Conservation (phyloP, 1,140 invertebrate genomes). For the Venustaconcha ellipsiformis region DNA sequence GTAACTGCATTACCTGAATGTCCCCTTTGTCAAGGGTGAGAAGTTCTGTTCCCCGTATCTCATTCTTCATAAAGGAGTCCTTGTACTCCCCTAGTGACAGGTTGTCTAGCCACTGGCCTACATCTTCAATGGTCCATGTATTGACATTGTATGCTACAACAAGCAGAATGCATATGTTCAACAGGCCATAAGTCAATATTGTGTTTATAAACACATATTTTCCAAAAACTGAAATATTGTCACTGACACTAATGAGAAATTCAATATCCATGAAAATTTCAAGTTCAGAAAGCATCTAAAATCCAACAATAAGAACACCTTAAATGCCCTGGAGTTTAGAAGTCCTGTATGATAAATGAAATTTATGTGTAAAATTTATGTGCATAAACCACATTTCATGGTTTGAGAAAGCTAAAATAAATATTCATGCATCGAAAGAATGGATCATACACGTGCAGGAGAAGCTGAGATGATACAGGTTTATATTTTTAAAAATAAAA, state of each 20-base stretch:
- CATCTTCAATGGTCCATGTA: conserved; percentile 74
- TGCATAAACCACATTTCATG: no score
- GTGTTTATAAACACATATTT: no score
- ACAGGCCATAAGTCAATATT: neutral
- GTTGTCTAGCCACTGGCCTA: conserved; percentile 85
- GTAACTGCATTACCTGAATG: conserved; percentile 63
- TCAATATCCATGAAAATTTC: neutral
- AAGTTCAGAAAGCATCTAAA: neutral
- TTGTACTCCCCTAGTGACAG: conserved; percentile 88
- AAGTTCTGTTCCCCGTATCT: conserved; percentile 91
- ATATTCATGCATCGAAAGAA: no score
- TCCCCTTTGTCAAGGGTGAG: conserved; percentile 82
- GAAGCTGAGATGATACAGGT: no score
- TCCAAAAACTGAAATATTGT: neutral
- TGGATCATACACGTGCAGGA: no score
- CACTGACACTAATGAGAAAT: neutral
- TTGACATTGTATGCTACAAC: conserved; percentile 61
- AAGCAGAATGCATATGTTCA: conserved; percentile 3
- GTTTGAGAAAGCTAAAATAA: no score
- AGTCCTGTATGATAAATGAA: no score
- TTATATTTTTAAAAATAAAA: no score
- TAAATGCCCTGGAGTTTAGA: no score
- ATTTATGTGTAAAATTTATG: no score
- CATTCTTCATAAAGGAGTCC: conserved; percentile 84
- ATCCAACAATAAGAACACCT: no score